Evolutionary conservation across 1,140 invertebrate genomes (phyloP), one percentile per base, ranked within the genome.

Genomic region (Sycobia sp.): DNA sequence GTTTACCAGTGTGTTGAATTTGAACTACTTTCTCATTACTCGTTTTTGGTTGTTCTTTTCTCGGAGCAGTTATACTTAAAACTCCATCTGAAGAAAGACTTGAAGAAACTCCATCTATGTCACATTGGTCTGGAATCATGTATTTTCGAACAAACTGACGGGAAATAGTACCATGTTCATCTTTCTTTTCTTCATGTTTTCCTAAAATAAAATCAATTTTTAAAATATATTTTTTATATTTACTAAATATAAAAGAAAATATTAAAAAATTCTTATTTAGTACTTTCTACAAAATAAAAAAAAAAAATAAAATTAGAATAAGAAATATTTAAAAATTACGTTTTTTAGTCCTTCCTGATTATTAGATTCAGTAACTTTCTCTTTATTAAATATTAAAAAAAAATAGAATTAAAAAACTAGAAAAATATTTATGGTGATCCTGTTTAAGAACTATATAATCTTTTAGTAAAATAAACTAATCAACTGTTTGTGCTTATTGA

Each of bases 11-110:
- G 47, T 83, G 78, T 13, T 76, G 69, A 59, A 87, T 84, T 4
- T 79, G 76, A 49, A 87, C 78, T 0, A 62, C 13, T 44, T 80
- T 74, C 55, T 85, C 83, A 22, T 73, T 72, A 7, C 67, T 54
- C 9, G 43, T 0, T 36, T 67, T 67, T 1, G 70, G 46, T 34
- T 66, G 18, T 2, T 77, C 80, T 72, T 75, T 83, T 50, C 84
- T 83, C 2, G 88, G 88, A 3, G 86, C 89, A 2, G 77, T 84
- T 34, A 92, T 85, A 16, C 84, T 88, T 1, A 92, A 73, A 2
- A 93, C 85, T 1, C 90, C 90, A 69, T 93, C 91, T 0, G 88
- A 89, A 1, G 90, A 91, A 3, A 93, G 76, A 13, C 81, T 86
- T 0, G 89, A 91, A 1, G 84, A 75, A 2, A 91, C 84, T 10